Evolutionary conservation across 2,113 vertebrate genomes (phyloP), one percentile per base, ranked within the genome.

Genomic region (Anhinga rufa): DNA sequence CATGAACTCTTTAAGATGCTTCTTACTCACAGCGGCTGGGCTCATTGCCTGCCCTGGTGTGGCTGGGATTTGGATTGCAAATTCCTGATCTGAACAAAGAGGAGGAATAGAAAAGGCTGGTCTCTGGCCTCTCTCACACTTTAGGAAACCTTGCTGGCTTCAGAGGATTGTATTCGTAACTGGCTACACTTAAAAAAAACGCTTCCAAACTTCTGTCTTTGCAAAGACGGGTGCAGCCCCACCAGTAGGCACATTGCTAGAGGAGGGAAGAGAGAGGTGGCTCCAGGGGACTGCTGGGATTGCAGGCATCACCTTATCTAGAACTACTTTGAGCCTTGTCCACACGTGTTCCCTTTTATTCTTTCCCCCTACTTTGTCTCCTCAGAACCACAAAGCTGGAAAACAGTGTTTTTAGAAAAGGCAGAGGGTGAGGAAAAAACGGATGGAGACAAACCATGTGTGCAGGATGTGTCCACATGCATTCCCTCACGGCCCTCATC

Each of bases 1-100:
- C 60, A 13, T 26, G 46, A 62, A 9, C 64, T 86, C 66, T 77
- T 61, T 80, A 66, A 87, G 87, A 88, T 77, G 91, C 78, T 87
- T 94, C 83, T 91, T 95, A 82, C 65, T 92, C 28, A 34, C 71
- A 86, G 91, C 7, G 5, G 76, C 92, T 81, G 82, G 92, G 84
- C 89, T 96, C 62, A n/a, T 58, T 91, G 81, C 94, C 49, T 86
- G 28, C 70, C 52, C 57, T 97, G 81, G 29, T 87, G 74, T 58
- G 38, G 42, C 79, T 66, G 75, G 60, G 94, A 97, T 97, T 97
- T 97, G 94, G 86, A 81, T 97, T 97, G 91, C 89, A 96, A 96
- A 97, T 97, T 94, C 89, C 68, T 94, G 20, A 66, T 86, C 42
- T 3, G 21, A 83, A 97, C 92, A 95, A 96, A 94, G 96, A 85